Conservation (phyloP, 2,888 invertebrate species). For the Panopea generosa region DNA sequence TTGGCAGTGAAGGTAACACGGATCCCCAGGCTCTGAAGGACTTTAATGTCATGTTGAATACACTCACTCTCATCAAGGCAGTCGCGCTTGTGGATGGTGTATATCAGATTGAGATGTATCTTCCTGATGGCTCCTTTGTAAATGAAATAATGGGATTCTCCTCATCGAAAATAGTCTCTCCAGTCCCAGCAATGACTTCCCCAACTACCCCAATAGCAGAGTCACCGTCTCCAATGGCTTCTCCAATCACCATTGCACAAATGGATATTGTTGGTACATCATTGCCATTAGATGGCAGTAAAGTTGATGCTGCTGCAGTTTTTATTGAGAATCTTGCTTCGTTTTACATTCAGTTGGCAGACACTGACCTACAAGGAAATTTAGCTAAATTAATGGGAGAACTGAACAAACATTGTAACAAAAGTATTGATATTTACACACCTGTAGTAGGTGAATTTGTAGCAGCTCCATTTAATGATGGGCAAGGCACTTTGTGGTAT, state of each 20-base stretch:
- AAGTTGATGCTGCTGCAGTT: slow-evolving; percentile 21
- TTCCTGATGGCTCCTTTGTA: slow-evolving; percentile 26
- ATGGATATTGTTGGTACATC: neutral
- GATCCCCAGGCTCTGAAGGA: slow-evolving; percentile 10
- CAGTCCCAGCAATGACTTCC: too few relatives aligned
- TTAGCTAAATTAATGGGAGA: slow-evolving; percentile 33
- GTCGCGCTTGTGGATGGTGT: slow-evolving; percentile 21
- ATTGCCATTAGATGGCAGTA: slow-evolving; percentile 19
- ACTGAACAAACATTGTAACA: slow-evolving; percentile 33
- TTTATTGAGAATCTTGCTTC: slow-evolving; percentile 35
- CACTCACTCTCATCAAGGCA: slow-evolving; percentile 29
- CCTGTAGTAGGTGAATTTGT: slow-evolving; percentile 51
- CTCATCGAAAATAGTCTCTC: too few relatives aligned
- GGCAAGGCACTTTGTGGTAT: slow-evolving; percentile 22
- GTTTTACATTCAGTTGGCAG: slow-evolving; percentile 38
- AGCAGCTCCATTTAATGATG: slow-evolving; percentile 48
- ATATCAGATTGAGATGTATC: slow-evolving; percentile 21
- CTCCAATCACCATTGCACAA: too few relatives aligned
- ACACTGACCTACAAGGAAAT: slow-evolving; percentile 17
- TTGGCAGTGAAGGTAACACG: slow-evolving; percentile 9
- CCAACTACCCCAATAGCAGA: too few relatives aligned
- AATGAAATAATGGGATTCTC: slow-evolving; percentile 24
- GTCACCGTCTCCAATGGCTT: too few relatives aligned
- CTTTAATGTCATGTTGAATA: slow-evolving; percentile 7
- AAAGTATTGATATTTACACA: slow-evolving; percentile 9